Conservation (phyloP, 64 coral and sea anemone species). For the Stylophora pistillata region DNA sequence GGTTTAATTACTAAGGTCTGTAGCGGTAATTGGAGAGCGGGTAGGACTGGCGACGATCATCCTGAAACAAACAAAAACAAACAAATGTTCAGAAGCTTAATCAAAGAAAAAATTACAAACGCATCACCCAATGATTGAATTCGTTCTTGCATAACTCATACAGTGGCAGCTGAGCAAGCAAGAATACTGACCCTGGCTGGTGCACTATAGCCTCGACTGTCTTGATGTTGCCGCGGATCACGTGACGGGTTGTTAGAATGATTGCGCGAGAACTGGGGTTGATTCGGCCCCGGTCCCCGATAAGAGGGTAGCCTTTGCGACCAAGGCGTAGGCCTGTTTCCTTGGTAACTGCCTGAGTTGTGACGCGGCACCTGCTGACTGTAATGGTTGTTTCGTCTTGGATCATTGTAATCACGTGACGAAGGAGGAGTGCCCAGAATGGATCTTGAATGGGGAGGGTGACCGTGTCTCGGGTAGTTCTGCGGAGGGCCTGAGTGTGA, state of each 20-base stretch:
- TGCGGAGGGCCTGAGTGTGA: conserved; percentile 9
- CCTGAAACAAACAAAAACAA: conserved; percentile 11
- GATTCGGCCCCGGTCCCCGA: conserved; percentile 49
- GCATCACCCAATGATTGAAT: no score
- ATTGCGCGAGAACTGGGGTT: conserved; percentile 15
- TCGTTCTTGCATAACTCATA: no score
- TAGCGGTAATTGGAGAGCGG: conserved; percentile 75
- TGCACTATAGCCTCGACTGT: conserved; percentile 6
- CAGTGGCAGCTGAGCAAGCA: no score
- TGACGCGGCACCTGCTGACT: conserved; percentile 11
- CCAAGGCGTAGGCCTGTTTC: conserved; percentile 19
- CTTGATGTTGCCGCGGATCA: not conserved
- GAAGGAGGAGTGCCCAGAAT: conserved; percentile 61
- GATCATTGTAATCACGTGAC: conserved; percentile 50
- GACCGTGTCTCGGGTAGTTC: conserved; percentile 20
- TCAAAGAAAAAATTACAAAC: not conserved
- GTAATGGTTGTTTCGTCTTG: conserved; percentile 8
- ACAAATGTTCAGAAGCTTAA: not conserved
- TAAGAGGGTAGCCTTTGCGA: conserved; percentile 20
- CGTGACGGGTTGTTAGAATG: conserved; percentile 28
- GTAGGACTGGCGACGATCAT: conserved; percentile 66
- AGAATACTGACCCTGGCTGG: conserved; percentile 10
- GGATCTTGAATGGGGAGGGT: conserved; percentile 14
- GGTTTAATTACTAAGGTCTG: conserved; percentile 58
- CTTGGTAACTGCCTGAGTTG: conserved; percentile 46